Conservation (phyloP, 2,797 vertebrate species). For the Clarias fuscus region DNA sequence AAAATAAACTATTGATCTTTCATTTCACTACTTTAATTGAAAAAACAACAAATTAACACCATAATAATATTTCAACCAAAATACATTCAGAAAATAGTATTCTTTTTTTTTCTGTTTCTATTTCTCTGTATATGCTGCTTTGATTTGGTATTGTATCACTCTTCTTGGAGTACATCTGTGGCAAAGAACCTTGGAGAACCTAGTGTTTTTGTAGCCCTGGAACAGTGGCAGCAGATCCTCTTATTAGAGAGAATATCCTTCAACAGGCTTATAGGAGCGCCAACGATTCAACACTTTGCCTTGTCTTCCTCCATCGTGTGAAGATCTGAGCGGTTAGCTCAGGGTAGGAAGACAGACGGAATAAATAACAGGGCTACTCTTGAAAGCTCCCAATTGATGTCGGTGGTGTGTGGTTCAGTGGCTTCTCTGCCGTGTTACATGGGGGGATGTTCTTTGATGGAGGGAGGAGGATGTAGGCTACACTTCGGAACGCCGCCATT, state of each 20-base stretch:
- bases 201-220: conserved; percentile 18
- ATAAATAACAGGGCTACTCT: conserved; percentile 61
- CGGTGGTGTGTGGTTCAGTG: conserved; percentile 58
- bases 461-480: conserved; percentile 42
- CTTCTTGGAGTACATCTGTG: conserved; percentile 8
- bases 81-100: no score
- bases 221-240: conserved; percentile 45
- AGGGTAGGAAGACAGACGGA: conserved; percentile 58
- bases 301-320: conserved; percentile 58
- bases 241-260: conserved; percentile 50
- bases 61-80: not conserved
- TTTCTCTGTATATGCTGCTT: not conserved
- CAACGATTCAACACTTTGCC: conserved; percentile 55
- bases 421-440: conserved; percentile 53
- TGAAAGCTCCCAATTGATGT: conserved; percentile 61
- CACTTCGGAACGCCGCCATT: conserved; percentile 56
- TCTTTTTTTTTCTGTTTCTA: not conserved
- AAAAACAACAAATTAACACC: not conserved
- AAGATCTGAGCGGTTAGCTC: conserved; percentile 58
- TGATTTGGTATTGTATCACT: conserved; percentile 33
- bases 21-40: not conserved
- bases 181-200: conserved; percentile 26
- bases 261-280: conserved; percentile 46
- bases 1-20: not conserved
- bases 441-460: conserved; percentile 55